phyloP scores from a whole-genome alignment of 2,113 vertebrate species.

The Todiramphus chloris region DNA sequence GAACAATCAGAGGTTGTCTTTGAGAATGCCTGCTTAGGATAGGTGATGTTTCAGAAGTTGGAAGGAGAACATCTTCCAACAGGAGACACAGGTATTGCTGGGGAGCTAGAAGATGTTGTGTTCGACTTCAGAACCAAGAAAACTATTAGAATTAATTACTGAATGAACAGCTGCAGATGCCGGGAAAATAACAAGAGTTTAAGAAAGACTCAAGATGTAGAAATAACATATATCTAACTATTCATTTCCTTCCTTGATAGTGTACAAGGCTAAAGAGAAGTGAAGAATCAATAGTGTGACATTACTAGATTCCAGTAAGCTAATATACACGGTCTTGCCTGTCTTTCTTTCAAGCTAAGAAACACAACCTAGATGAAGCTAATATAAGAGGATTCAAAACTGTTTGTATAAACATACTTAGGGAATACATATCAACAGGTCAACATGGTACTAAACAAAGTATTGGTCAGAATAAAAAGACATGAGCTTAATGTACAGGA shows the following conservation, averaged over 20 bases:
- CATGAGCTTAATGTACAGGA: background rate
- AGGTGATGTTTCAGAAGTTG: background rate
- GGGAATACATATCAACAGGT: background rate
- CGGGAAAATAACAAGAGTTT: background rate
- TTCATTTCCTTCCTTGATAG: background rate
- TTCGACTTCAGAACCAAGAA: background rate
- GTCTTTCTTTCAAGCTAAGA: background rate
- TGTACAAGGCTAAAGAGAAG: background rate
- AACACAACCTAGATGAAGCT: background rate
- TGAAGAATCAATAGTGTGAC: background rate
- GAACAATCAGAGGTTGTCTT: background rate
- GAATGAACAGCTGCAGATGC: background rate
- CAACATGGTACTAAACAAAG: background rate
- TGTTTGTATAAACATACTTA: background rate
- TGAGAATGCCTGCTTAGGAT: background rate
- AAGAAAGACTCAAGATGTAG: background rate
- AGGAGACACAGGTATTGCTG: background rate
- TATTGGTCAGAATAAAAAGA: background rate
- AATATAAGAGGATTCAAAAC: background rate
- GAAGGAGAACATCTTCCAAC: background rate
- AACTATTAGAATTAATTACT: background rate
- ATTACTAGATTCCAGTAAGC: background rate
- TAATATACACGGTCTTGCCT: background rate
- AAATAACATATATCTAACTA: background rate
- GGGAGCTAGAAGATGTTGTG: background rate